Percentiles rank a stretch among this genome's conserved stretches.
These are phyloP conservation scores for Mustela lutreola DNA, from an alignment of 2,113 vertebrate species.

Conservation along the genomic window DNA sequence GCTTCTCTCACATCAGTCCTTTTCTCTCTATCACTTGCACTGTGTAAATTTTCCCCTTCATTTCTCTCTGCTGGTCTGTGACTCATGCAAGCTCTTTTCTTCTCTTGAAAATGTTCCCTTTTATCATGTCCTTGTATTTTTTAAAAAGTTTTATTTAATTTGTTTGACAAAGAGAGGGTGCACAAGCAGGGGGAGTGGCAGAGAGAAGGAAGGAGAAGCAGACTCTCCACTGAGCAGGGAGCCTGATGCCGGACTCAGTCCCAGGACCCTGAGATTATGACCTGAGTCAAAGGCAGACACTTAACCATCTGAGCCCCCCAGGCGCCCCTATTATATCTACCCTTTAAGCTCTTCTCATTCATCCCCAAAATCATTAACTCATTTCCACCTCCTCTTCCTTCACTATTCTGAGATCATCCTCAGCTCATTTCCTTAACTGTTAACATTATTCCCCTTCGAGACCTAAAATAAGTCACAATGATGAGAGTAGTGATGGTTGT, in stretches of 20 bases:
- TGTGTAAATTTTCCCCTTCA: not conserved
- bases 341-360: not conserved
- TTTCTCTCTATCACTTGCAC: not conserved
- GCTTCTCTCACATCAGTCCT: accelerated
- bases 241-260: too few relatives aligned
- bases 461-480: not conserved
- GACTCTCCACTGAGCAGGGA: too few relatives aligned
- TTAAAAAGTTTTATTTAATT: too few relatives aligned
- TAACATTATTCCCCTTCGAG: not conserved
- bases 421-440: not conserved
- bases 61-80: not conserved
- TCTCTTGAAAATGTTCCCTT: not conserved
- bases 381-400: not conserved
- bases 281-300: too few relatives aligned
- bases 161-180: too few relatives aligned
- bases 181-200: too few relatives aligned
- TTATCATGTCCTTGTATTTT: not conserved
- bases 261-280: too few relatives aligned
- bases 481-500: not conserved
- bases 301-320: too few relatives aligned
- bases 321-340: not conserved
- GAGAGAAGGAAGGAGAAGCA: too few relatives aligned
- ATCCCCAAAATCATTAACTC: not conserved
- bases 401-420: not conserved
- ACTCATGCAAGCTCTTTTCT: not conserved